Conservation (phyloP, 1,140 invertebrate species). For the Zaprionus capensis region DNA sequence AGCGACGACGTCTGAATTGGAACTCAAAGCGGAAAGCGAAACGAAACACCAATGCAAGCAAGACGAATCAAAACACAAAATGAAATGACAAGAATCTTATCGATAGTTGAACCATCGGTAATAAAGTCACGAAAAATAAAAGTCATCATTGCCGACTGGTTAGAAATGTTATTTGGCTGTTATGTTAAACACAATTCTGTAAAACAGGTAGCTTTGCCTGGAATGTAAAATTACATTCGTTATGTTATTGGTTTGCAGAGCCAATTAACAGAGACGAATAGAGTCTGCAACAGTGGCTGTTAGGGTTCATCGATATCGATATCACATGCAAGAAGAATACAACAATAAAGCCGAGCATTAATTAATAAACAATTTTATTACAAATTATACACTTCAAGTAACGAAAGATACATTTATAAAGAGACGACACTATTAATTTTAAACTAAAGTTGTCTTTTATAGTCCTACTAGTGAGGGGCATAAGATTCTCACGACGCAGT, state of each 20-base stretch:
- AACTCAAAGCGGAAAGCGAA: slow-evolving; percentile 32
- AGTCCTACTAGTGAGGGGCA: background rate
- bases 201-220: background rate
- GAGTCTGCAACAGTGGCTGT: background rate
- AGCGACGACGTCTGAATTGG: slow-evolving; percentile 49
- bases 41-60: slow-evolving; percentile 32
- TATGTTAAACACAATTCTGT: background rate
- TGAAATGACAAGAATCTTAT: slow-evolving; percentile 18
- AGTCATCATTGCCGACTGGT: background rate
- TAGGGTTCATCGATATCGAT: background rate
- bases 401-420: background rate
- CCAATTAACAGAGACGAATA: background rate
- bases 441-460: background rate
- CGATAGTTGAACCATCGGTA: slow-evolving; percentile 19
- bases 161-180: background rate
- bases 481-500: background rate
- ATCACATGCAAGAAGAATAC: background rate
- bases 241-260: background rate
- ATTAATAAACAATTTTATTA: slow-evolving; percentile 2
- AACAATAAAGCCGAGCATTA: background rate
- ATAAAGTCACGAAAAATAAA: background rate
- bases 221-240: background rate
- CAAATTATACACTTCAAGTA: background rate
- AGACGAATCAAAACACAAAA: slow-evolving; percentile 47
- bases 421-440: background rate